Base-by-base conservation (phyloP, 2,888 invertebrate genomes). In the Quadriops clusia region DNA sequence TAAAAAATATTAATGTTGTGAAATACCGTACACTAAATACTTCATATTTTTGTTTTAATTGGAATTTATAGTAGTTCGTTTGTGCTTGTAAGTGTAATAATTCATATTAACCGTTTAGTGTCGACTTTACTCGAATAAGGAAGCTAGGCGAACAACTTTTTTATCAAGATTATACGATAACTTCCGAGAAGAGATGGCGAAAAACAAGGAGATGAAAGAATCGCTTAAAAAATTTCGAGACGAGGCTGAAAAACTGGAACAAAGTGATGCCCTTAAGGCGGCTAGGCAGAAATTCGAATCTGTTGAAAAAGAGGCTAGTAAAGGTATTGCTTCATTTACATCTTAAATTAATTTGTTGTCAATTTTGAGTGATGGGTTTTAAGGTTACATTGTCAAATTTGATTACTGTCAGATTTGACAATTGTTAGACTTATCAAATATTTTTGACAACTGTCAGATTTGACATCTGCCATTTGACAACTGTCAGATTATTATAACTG, bases 131-230 rank as follows among this genome's bases (percentile, higher is more conserved):
- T 65, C 67, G 3, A n/a, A n/a, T n/a, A 57, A 53, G 53, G 63
- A 48, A 45, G 58, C 44, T 3, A 56, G 67, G 37, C 63, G 70
- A 30, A 70, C 73, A 4, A 79, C 84, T 16, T 95, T 97, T 58
- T 72, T 95, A 47, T 77, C 84, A 2, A 78, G 89, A 45, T 75
- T 97, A 34, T 69, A 91, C 37, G 86, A 93, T 30, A 95, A 95
- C 56, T 77, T 97, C 39, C 82, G 77, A 56, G 87, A 90, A 47
- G 98, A 98, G 54, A 77, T 97, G 57, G 77, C 81, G 9, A 91
- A 91, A 57, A 97, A 91, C 62, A 95, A 97, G 60, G 95, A 97
- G 57, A 91, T 98, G 85, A 94, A 95, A 61, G 94, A 95, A 39
- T 94, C 79, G 44, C 72, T 97, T 34, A 87, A 89, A 49, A 95